These are phyloP conservation scores for Platycheirus rosarum DNA, from an alignment of 2,888 invertebrate genomes.

Conservation along the genomic window DNA sequence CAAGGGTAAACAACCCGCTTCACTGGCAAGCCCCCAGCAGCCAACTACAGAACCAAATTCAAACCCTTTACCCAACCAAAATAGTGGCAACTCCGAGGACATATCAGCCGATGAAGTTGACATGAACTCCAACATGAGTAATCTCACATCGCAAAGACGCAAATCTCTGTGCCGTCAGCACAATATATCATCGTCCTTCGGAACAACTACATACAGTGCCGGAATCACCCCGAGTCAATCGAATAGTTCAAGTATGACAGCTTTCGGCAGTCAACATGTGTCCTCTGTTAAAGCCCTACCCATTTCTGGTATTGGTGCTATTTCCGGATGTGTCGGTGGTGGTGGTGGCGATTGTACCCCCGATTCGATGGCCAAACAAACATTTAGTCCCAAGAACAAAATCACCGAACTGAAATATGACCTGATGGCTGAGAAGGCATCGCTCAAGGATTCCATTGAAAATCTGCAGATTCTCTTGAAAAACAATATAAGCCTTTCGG, in stretches of 20 bases:
- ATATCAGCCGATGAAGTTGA: slow-evolving; percentile 79
- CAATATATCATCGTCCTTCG: slow-evolving; percentile 82
- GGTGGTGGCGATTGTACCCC: slow-evolving; percentile 69
- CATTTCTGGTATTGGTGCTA: not conserved
- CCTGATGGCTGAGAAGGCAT: slow-evolving; percentile 77
- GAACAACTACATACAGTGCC: slow-evolving; percentile 80
- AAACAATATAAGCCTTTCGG: slow-evolving; percentile 82
- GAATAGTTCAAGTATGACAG: slow-evolving; percentile 78
- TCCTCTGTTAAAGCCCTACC: slow-evolving; percentile 45
- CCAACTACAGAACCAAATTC: slow-evolving; percentile 57
- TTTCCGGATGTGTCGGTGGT: no score
- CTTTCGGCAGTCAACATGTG: slow-evolving; percentile 76
- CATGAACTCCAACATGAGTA: slow-evolving; percentile 80
- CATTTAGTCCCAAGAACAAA: slow-evolving; percentile 76
- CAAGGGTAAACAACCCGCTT: slow-evolving; percentile 77
- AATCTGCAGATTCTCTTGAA: slow-evolving; percentile 82
- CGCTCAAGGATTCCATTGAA: slow-evolving; percentile 82
- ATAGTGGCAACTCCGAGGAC: slow-evolving; percentile 78
- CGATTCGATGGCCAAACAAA: slow-evolving; percentile 70
- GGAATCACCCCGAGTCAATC: slow-evolving; percentile 81
- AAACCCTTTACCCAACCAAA: slow-evolving; percentile 73
- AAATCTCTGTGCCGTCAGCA: slow-evolving; percentile 82
- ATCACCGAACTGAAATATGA: slow-evolving; percentile 80
- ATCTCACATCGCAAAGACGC: slow-evolving; percentile 80
- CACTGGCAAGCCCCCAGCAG: slow-evolving; percentile 26